Conservation (phyloP, 2,797 vertebrate genomes). For the Mus caroli region DNA sequence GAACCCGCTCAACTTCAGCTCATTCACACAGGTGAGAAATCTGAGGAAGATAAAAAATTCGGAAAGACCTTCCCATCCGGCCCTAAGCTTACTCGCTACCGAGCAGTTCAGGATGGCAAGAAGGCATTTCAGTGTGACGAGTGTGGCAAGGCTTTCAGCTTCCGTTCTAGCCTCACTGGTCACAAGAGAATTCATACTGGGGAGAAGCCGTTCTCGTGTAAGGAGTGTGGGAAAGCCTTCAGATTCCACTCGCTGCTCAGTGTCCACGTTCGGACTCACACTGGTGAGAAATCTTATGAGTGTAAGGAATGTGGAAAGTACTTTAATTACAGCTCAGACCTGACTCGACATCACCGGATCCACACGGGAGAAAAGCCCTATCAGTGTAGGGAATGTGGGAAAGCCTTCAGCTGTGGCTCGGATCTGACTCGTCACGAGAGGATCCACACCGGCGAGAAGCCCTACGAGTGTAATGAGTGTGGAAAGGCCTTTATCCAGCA, state of each 20-base stretch:
- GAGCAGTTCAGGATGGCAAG: constrained; percentile 15
- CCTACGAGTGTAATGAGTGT: constrained; percentile 65
- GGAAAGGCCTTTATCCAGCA: constrained; percentile 68
- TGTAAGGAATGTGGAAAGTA: constrained; percentile 72
- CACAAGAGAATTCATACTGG: constrained; percentile 32
- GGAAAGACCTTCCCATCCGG: constrained; percentile 38
- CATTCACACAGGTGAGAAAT: constrained; percentile 85
- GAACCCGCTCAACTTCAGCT: constrained; percentile 88
- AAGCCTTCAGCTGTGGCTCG: constrained; percentile 73
- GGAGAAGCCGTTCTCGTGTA: constrained; percentile 66
- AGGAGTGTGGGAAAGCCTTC: constrained; percentile 74
- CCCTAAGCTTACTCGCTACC: neutral
- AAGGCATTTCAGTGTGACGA: neutral
- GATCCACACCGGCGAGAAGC: constrained; percentile 71
- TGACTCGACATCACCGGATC: constrained; percentile 76
- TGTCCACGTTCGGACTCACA: constrained; percentile 67
- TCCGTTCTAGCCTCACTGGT: neutral
- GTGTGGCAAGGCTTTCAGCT: constrained; percentile 27
- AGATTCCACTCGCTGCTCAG: constrained; percentile 65
- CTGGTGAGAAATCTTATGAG: constrained; percentile 66
- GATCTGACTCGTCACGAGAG: constrained; percentile 66
- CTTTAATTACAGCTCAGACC: constrained; percentile 75
- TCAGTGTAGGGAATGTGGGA: constrained; percentile 75
- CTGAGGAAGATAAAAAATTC: constrained; percentile 19
- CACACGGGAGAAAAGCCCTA: constrained; percentile 79